Conservation (phyloP, 2,797 vertebrate genomes). For the Mus caroli region DNA sequence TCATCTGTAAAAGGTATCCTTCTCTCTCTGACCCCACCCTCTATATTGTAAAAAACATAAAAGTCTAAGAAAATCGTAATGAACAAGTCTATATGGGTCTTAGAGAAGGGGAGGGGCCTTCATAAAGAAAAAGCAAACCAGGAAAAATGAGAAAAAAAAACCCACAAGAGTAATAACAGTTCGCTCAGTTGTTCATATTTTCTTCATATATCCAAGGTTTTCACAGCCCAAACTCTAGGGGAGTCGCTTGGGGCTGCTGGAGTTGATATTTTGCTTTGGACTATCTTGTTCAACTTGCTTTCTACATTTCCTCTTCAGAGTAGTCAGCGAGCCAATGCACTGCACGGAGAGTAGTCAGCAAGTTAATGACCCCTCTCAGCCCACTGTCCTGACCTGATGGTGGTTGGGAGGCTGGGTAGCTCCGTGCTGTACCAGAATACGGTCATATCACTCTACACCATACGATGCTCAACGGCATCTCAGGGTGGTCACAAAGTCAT, state of each 20-base stretch:
- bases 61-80: neutral
- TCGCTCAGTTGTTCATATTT: neutral
- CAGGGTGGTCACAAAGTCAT: neutral
- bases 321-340: neutral
- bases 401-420: neutral
- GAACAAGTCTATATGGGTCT: neutral
- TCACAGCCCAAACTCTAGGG: neutral
- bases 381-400: fast-evolving
- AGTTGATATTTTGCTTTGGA: neutral
- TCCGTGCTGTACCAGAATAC: neutral
- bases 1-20: neutral
- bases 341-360: neutral
- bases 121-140: neutral
- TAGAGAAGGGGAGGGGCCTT: neutral
- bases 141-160: neutral
- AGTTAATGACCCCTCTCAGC: neutral
- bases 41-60: neutral
- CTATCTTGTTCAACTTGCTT: neutral
- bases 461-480: neutral
- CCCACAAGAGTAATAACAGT: neutral
- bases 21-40: fast-evolving
- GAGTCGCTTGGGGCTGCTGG: neutral
- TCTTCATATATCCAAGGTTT: neutral
- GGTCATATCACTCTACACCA: neutral
- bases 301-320: neutral